Evolutionary conservation across 2,888 invertebrate genomes (phyloP).

Genomic region (Andrena chrysosceles): DNA sequence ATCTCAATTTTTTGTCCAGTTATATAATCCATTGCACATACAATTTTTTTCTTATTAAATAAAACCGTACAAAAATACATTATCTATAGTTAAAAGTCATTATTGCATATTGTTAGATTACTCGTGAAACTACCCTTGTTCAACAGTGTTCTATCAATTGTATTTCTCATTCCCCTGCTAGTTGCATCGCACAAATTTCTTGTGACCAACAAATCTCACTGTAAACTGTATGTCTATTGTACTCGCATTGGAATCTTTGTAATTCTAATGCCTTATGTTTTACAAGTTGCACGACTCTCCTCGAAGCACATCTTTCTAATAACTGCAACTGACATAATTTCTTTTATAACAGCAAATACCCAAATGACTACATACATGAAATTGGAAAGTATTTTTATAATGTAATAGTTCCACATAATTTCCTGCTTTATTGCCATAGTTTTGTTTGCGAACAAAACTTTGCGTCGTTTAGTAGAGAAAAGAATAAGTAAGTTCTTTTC

Average conservation of each 20-base stretch:
- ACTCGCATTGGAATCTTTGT: constrained; percentile 78
- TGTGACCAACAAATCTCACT: constrained; percentile 77
- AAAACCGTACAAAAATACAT: background rate
- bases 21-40: background rate
- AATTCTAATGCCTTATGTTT: constrained; percentile 77
- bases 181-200: constrained; percentile 78
- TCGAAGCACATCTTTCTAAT: constrained; percentile 74
- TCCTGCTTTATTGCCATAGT: background rate
- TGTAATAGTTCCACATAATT: background rate
- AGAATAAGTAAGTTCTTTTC: background rate
- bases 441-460: background rate
- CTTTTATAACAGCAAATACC: constrained; percentile 61
- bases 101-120: constrained; percentile 12
- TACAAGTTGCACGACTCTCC: constrained; percentile 77
- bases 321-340: constrained; percentile 78
- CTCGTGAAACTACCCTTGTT: constrained; percentile 45
- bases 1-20: background rate
- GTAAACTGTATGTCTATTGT: constrained; percentile 76
- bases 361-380: constrained; percentile 53
- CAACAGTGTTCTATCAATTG: constrained; percentile 73
- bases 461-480: background rate
- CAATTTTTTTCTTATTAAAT: background rate
- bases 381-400: constrained; percentile 33
- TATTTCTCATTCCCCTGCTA: constrained; percentile 77
- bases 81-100: constrained; percentile 5